A percentile compares a stretch with the other conserved stretches of the same genome.
Conservation (phyloP, 2,797 vertebrate genomes). For the Tamandua tetradactyla region DNA sequence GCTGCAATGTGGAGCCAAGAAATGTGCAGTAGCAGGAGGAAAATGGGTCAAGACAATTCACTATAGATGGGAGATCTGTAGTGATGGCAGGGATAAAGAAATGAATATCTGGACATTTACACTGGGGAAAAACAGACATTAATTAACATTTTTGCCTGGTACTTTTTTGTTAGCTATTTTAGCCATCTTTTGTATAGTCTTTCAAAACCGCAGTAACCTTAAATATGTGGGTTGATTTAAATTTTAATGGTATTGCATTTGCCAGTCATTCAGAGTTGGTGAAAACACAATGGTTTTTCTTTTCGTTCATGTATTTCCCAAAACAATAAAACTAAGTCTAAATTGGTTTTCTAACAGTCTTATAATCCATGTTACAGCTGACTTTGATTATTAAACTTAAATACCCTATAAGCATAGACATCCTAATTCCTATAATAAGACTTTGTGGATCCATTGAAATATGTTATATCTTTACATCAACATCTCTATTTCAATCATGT, state of each 20-base stretch:
- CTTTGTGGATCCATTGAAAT: neutral
- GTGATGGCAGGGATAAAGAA: neutral
- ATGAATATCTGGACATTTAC: neutral
- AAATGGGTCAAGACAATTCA: neutral
- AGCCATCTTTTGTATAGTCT: neutral
- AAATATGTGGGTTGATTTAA: neutral
- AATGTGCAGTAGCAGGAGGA: neutral
- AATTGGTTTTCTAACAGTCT: neutral
- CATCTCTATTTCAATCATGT: neutral
- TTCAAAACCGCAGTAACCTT: neutral
- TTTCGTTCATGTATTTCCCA: neutral
- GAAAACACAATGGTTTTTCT: neutral
- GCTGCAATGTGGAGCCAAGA: neutral
- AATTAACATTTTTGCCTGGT: neutral
- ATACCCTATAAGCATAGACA: neutral
- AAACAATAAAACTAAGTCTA: neutral
- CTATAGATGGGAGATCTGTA: neutral
- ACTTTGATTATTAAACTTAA: neutral
- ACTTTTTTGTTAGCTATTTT: neutral
- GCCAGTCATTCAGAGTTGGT: neutral
- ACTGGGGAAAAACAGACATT: neutral
- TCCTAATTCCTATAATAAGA: neutral
- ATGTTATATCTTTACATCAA: neutral
- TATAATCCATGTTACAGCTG: neutral
- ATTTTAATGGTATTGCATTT: neutral